A percentile compares a stretch with the other conserved stretches of the same genome.
phyloP scores from a whole-genome alignment of 2,797 vertebrate genomes.

The Ptychadena robeensis region DNA sequence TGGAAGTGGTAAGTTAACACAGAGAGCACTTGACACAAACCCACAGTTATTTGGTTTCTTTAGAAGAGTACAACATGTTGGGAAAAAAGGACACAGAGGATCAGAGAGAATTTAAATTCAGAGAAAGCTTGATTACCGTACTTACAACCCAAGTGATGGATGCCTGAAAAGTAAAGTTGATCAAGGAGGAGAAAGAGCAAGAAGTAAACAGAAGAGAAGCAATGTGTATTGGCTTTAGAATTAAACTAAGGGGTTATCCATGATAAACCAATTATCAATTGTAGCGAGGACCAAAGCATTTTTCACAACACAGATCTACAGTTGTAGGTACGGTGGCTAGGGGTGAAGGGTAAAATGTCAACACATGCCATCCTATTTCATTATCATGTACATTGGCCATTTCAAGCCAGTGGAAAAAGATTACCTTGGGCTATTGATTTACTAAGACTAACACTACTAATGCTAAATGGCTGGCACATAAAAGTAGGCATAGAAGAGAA shows the following conservation, averaged over 20 bases:
- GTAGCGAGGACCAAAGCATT: neutral
- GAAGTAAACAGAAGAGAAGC: constrained; percentile 64
- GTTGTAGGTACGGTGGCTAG: neutral
- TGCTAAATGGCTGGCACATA: neutral
- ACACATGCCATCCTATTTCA: neutral
- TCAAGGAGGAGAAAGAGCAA: constrained; percentile 87
- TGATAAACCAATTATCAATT: neutral
- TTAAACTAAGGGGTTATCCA: neutral
- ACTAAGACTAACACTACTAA: neutral
- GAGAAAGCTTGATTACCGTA: constrained; percentile 81
- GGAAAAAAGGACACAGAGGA: constrained; percentile 70
- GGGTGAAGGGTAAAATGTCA: neutral
- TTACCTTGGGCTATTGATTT: neutral
- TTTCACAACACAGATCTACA: neutral
- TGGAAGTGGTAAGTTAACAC: constrained; percentile 35
- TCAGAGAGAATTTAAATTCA: constrained; percentile 72
- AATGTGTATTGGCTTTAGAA: constrained; percentile 9
- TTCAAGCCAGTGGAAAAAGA: neutral
- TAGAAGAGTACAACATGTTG: constrained; percentile 26
- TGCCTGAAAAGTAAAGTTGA: constrained; percentile 92
- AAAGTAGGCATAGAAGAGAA: too few species aligned
- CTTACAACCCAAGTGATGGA: constrained; percentile 97
- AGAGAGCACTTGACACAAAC: constrained; percentile 4
- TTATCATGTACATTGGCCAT: neutral
- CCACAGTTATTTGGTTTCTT: constrained; percentile 28